Conservation (phyloP, 2,113 vertebrate genomes). For the Daubentonia madagascariensis region DNA sequence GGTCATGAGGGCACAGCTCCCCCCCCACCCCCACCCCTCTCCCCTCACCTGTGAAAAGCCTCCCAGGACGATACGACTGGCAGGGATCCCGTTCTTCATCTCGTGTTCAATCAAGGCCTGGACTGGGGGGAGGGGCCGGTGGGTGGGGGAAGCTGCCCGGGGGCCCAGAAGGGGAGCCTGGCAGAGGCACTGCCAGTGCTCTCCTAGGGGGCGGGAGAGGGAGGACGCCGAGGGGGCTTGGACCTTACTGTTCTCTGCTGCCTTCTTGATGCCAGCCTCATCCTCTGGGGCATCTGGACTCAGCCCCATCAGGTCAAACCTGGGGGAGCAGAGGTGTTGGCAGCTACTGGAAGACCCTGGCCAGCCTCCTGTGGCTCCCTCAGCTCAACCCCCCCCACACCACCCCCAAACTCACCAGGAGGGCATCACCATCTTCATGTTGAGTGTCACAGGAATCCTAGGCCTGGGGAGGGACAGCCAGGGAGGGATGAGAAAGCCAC, state of each 20-base stretch:
- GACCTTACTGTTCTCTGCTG: conserved; percentile 94
- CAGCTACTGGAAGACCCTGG: not conserved
- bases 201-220: not conserved
- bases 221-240: not conserved
- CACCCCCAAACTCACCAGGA: conserved; percentile 91
- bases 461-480: conserved; percentile 85
- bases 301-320: conserved; percentile 98
- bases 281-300: conserved; percentile 94
- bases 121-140: conserved; percentile 81
- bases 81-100: conserved; percentile 95
- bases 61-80: conserved; percentile 94
- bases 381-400: fast-evolving
- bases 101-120: conserved; percentile 98
- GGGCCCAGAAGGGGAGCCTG: not conserved
- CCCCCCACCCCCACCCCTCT: not conserved
- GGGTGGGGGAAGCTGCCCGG: not conserved
- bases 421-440: conserved; percentile 95
- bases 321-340: conserved; percentile 63
- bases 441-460: conserved; percentile 95
- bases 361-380: not conserved
- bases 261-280: conserved; percentile 97
- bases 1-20: not conserved
- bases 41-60: conserved; percentile 96
- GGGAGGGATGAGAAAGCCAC: not conserved
- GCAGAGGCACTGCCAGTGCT: not conserved